phyloP scores from a whole-genome alignment of 2,113 vertebrate genomes.

The Myotis yumanensis region DNA sequence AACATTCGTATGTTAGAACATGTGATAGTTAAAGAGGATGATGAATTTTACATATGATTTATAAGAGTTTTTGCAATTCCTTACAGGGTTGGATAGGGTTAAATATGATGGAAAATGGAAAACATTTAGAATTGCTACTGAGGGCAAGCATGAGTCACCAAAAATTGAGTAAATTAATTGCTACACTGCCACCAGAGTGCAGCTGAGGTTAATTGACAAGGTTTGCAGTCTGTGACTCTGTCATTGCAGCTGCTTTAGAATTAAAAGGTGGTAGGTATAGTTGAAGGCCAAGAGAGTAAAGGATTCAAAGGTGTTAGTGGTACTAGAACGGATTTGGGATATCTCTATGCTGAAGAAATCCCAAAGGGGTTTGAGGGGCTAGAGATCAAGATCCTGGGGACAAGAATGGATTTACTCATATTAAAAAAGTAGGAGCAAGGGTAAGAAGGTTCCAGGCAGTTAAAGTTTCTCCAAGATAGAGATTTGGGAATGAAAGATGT shows the following conservation, averaged over 20 bases:
- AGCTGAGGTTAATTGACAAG: conserved; percentile 56
- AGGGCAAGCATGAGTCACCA: not conserved
- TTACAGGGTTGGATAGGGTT: not conserved
- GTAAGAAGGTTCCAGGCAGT: not conserved
- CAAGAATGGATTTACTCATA: not conserved
- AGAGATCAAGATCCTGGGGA: not conserved
- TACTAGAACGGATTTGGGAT: not conserved
- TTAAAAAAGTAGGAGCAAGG: not conserved
- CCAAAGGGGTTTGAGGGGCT: not conserved
- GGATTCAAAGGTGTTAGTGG: not conserved
- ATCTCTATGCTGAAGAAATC: not conserved
- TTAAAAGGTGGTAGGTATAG: not conserved
- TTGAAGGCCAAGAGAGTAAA: not conserved
- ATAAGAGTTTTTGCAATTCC: not conserved
- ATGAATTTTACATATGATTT: not conserved
- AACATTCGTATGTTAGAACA: not conserved
- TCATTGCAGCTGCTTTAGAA: not conserved
- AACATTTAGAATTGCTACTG: not conserved
- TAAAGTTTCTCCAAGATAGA: not conserved
- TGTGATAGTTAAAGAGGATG: not conserved
- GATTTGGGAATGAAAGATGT: not conserved
- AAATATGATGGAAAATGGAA: not conserved
- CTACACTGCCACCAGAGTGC: not conserved
- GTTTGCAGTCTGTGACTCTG: not conserved
- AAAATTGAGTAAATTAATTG: not conserved